phyloP scores from a whole-genome alignment of 2,888 invertebrate genomes.

The Furcula furcula region DNA sequence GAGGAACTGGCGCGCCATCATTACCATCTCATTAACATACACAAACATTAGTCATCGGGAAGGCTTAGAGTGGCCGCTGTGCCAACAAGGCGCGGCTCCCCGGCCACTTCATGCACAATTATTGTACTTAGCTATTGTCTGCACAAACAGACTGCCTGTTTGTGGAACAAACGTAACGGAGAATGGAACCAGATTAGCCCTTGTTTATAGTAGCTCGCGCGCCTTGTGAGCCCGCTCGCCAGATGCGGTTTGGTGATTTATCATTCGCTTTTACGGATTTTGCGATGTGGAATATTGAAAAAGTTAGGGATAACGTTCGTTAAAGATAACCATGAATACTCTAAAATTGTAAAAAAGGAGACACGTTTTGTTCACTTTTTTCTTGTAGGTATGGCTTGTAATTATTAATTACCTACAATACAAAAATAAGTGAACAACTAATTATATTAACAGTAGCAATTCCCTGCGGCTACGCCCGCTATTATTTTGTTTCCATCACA shows the following conservation, averaged over 20 bases:
- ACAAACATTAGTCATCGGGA: constrained; percentile 74
- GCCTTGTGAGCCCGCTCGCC: constrained; percentile 27
- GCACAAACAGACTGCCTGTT: constrained; percentile 65
- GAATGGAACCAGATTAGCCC: constrained; percentile 68
- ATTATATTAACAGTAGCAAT: too few species aligned
- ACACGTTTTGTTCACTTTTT: too few species aligned
- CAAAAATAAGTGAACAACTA: too few species aligned
- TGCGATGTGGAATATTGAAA: too few species aligned
- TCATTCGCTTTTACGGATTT: not conserved
- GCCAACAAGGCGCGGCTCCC: constrained; percentile 61
- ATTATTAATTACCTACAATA: too few species aligned
- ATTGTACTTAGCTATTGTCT: constrained; percentile 77
- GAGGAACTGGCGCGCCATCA: constrained; percentile 55
- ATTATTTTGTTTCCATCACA: too few species aligned
- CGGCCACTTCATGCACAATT: constrained; percentile 70
- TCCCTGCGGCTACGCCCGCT: too few species aligned
- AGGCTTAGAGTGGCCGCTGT: constrained; percentile 67
- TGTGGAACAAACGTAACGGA: constrained; percentile 71
- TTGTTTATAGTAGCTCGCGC: constrained; percentile 56
- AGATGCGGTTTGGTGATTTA: not conserved
- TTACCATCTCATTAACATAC: constrained; percentile 79
- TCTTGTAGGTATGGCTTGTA: too few species aligned
- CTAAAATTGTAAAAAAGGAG: too few species aligned
- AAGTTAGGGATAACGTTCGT: too few species aligned
- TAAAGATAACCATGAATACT: too few species aligned